Evolutionary conservation across 1,140 invertebrate genomes (phyloP).

Genomic region (Trichonephila clavipes): DNA sequence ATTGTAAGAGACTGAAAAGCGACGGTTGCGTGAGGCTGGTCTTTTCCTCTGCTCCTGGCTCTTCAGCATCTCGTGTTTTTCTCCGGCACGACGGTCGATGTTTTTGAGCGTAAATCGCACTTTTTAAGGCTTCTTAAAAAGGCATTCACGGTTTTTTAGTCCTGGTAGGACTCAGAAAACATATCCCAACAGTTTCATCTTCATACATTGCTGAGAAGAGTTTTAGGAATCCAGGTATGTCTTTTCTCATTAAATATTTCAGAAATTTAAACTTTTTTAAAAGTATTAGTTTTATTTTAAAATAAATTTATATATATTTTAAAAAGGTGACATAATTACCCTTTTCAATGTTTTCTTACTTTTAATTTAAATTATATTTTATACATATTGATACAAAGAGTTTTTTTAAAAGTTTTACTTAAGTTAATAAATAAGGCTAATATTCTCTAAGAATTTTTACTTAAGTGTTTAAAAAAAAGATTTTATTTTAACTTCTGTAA

Average conservation of each 20-base stretch:
- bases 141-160: background rate
- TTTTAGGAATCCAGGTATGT: background rate
- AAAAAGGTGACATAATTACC: no score
- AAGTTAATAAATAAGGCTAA: no score
- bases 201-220: background rate
- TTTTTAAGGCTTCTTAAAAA: background rate
- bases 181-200: background rate
- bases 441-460: no score
- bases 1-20: slow-evolving; percentile 62
- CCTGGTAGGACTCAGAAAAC: background rate
- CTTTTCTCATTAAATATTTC: background rate
- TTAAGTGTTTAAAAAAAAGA: no score
- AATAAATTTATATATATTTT: no score
- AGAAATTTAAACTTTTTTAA: no score
- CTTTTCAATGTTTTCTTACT: no score
- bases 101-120: background rate
- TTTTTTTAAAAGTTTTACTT: no score
- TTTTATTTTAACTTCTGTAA: no score
- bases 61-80: slow-evolving; percentile 11
- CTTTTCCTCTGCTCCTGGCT: background rate
- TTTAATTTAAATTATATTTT: no score
- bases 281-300: no score
- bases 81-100: slow-evolving; percentile 12
- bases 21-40: slow-evolving; percentile 31
- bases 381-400: no score